Percentiles rank a stretch among this genome's conserved stretches.
These are phyloP conservation scores for Pteria penguin DNA, from an alignment of 2,888 invertebrate species.

Conservation along the genomic window DNA sequence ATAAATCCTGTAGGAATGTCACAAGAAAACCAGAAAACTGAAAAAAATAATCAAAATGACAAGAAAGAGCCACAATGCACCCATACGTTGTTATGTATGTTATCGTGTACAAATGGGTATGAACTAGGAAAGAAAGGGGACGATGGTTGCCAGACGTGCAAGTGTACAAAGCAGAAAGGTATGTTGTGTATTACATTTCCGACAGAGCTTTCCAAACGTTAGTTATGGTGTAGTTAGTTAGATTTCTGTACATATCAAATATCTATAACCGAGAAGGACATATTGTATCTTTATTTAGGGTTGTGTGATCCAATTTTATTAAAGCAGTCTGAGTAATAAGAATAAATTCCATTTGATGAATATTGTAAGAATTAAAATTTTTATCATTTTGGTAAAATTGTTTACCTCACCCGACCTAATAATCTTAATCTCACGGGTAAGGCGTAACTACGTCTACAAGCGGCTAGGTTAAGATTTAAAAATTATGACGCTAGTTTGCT, in stretches of 20 bases:
- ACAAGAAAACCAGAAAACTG: background rate
- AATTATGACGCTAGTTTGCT: too few relatives aligned
- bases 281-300: too few relatives aligned
- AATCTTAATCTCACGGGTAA: too few relatives aligned
- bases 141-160: constrained; percentile 53
- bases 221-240: background rate
- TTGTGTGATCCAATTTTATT: too few relatives aligned
- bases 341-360: too few relatives aligned
- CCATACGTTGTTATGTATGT: constrained; percentile 54
- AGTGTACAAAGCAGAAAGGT: constrained; percentile 44
- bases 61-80: constrained; percentile 44
- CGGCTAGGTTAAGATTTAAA: too few relatives aligned
- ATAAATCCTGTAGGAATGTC: constrained; percentile 15
- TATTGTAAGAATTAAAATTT: too few relatives aligned
- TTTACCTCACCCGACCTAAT: too few relatives aligned
- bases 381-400: too few relatives aligned
- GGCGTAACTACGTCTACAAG: too few relatives aligned
- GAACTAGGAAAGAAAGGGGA: constrained; percentile 46
- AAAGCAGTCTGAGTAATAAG: too few relatives aligned
- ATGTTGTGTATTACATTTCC: background rate
- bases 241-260: background rate
- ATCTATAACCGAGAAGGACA: background rate
- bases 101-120: constrained; percentile 55
- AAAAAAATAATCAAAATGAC: constrained; percentile 8
- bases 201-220: background rate